Percentiles rank a stretch among this genome's conserved stretches.
Conservation (phyloP, 1,140 invertebrate genomes). For the Neelides sp. region DNA sequence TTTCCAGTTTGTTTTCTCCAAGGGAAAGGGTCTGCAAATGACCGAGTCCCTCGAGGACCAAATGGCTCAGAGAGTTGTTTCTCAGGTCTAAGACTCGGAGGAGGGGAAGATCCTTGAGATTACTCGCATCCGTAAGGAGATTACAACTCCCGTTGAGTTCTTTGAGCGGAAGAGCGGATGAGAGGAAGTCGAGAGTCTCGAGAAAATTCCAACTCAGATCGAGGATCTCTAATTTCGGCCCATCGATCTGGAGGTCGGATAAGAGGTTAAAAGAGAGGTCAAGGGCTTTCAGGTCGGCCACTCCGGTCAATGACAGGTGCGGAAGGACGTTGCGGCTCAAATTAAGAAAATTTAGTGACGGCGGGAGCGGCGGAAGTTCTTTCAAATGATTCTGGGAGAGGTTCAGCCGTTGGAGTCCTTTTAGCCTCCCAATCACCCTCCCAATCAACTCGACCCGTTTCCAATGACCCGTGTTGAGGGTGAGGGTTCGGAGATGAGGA, state of each 20-base stretch:
- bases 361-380: conserved; percentile 53
- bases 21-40: conserved; percentile 60
- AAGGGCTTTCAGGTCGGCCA: conserved; percentile 46
- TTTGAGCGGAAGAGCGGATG: conserved; percentile 57
- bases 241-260: conserved; percentile 40
- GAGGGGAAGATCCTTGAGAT: no score
- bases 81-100: conserved; percentile 58
- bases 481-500: conserved; percentile 50
- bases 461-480: conserved; percentile 59
- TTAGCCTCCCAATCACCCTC: conserved; percentile 55
- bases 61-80: conserved; percentile 62
- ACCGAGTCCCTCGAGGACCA: conserved; percentile 59
- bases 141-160: conserved; percentile 46
- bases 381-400: conserved; percentile 63
- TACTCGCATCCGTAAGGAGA: no score
- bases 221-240: conserved; percentile 49
- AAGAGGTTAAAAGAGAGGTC: conserved; percentile 64
- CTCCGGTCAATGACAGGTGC: conserved; percentile 31
- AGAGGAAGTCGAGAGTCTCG: conserved; percentile 62
- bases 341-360: conserved; percentile 33
- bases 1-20: conserved; percentile 62
- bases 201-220: conserved; percentile 49
- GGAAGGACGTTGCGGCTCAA: conserved; percentile 33
- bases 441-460: conserved; percentile 68
- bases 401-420: conserved; percentile 55